phyloP scores from a whole-genome alignment of 2,113 vertebrate species.

The Calidris pygmaea region DNA sequence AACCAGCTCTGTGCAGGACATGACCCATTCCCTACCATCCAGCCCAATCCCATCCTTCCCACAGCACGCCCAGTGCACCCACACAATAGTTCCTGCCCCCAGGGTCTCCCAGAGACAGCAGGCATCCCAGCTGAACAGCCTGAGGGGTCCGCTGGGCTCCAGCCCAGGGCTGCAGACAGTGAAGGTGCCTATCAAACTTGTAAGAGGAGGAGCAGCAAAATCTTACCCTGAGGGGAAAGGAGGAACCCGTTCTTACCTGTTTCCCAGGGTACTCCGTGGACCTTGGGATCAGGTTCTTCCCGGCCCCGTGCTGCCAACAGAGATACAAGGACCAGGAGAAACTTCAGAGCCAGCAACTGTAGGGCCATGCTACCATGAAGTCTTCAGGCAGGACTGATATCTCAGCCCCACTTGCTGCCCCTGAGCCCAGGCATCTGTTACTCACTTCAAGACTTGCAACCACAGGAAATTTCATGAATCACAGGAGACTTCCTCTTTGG shows the following conservation, averaged over 20 bases:
- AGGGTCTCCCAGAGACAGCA: not conserved
- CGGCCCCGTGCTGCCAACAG: not conserved
- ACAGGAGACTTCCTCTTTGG: not conserved
- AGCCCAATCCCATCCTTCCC: not conserved
- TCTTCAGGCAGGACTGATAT: not conserved
- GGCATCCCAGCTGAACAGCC: not conserved
- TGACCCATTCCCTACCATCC: accelerated
- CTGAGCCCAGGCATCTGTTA: not conserved
- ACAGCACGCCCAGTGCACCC: not conserved
- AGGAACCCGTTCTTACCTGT: not conserved
- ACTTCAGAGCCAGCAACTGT: not conserved
- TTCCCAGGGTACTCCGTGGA: not conserved
- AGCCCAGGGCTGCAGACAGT: not conserved
- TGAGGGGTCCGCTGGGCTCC: accelerated
- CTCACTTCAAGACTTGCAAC: not conserved
- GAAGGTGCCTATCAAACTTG: accelerated
- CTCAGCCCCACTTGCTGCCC: not conserved
- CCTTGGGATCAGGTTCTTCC: not conserved
- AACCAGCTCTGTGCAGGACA: not conserved
- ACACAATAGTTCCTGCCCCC: not conserved
- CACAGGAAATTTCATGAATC: not conserved
- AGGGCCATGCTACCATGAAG: not conserved
- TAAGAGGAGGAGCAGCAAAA: not conserved
- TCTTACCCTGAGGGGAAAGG: not conserved
- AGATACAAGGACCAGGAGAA: not conserved